Base-by-base conservation (phyloP, 2,113 vertebrate genomes). In the Pantherophis guttatus region DNA sequence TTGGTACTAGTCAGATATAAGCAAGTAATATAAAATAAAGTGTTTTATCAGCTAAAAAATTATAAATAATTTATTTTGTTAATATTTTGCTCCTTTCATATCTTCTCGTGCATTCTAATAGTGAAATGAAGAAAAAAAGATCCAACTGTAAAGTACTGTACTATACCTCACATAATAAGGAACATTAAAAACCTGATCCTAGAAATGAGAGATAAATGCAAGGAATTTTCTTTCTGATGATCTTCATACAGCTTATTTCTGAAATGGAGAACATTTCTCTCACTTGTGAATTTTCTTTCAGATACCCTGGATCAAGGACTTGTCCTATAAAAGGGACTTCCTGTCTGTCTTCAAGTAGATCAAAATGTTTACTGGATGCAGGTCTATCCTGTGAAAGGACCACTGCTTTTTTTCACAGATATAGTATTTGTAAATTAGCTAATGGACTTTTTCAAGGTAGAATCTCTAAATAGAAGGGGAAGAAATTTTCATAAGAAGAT, bases 251-350 rank as follows among this genome's bases (percentile, higher is more conserved):
- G 33, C 8, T 59, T 93, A 50, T 93, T 93, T 93, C 92, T 93
- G 55, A 90, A 90, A 62, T 93, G 26, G 88, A 93, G n/a, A 90
- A 93, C 50, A 23, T 90, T 65, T 93, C 70, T 93, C 92, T 93
- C 81, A 90, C 89, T 53, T 93, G 55, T 93, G 92, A 90, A 93
- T 93, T 93, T 85, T 93, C 50, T 93, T 93, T 93, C 92, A 93
- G 92, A 93, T 93, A 65, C 44, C 92, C 89, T 86, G 89, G 87
- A 90, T 52, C 86, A 85, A 55, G 23, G 57, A 65, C 50, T 90
- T 87, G 57, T 19, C 81, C 55, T 90, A 90, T 93, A 93, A 93
- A 86, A 75, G 70, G 92, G 57, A n/a, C 57, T 86, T 90, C 88
- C 89, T 90, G 81, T 87, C 81, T 87, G 75, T 50, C 81, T 7